These are phyloP conservation scores for Vanacampus margaritifer DNA, from an alignment of 2,113 vertebrate species.

Conservation along the genomic window DNA sequence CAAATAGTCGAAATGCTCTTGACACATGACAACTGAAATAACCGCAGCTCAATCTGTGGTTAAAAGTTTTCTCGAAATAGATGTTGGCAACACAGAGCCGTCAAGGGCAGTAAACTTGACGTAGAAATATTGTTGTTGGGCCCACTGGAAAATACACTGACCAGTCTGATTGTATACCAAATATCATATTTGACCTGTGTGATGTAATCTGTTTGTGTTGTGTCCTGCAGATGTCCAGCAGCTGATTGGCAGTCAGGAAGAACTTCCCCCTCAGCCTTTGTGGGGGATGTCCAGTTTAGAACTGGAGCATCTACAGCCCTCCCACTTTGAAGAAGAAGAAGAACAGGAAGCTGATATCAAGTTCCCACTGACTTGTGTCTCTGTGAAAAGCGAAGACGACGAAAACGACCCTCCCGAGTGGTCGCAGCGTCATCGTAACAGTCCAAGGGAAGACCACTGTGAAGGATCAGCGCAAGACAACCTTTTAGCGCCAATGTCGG, in stretches of 20 bases:
- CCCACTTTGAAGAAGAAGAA: background rate
- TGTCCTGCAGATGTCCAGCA: conserved; percentile 1
- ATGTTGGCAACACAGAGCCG: too few relatives aligned
- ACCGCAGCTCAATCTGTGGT: background rate
- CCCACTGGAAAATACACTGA: too few relatives aligned
- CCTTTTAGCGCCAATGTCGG: background rate
- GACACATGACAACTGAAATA: background rate
- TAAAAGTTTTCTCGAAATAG: too few relatives aligned
- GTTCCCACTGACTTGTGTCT: background rate
- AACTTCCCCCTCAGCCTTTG: background rate
- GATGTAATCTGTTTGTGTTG: background rate
- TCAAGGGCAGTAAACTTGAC: too few relatives aligned
- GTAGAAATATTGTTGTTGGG: too few relatives aligned
- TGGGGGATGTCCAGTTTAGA: background rate
- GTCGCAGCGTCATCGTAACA: background rate
- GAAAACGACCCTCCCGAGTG: background rate
- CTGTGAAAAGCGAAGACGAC: background rate
- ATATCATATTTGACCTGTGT: too few relatives aligned
- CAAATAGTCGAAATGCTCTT: background rate
- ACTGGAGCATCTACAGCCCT: background rate
- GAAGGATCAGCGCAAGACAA: background rate
- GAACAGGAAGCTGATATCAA: background rate
- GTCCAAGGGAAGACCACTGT: background rate
- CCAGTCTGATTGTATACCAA: too few relatives aligned
- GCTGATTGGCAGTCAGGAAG: background rate